phyloP scores from a whole-genome alignment of 1,140 invertebrate species.

The Fopius arisanus region DNA sequence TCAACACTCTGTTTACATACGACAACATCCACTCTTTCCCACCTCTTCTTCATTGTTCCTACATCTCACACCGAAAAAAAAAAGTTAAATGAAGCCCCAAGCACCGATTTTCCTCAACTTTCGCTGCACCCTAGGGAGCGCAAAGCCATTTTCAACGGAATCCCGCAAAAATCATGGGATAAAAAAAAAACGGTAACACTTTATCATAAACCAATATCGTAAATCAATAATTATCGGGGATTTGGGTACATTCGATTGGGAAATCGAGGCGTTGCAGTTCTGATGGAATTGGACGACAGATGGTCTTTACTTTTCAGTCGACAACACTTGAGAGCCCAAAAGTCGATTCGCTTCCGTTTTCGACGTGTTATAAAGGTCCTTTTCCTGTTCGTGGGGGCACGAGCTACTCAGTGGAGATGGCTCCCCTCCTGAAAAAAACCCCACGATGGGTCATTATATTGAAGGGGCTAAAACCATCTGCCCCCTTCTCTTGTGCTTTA shows the following conservation, averaged over 20 bases:
- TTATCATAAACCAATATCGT: too few species aligned
- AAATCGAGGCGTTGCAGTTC: not conserved
- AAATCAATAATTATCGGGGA: too few species aligned
- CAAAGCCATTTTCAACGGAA: too few species aligned
- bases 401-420: not conserved
- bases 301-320: not conserved
- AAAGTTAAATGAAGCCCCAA: too few species aligned
- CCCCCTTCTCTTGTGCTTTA: not conserved
- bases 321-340: not conserved
- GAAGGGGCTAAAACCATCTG: constrained; percentile 14
- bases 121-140: too few species aligned
- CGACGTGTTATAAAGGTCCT: not conserved
- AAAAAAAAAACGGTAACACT: too few species aligned
- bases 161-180: too few species aligned
- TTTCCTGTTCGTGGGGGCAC: not conserved
- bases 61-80: not conserved
- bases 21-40: not conserved
- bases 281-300: not conserved
- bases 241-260: too few species aligned
- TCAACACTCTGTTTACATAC: not conserved
- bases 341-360: constrained; percentile 14
- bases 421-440: not conserved
- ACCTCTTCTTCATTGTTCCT: not conserved
- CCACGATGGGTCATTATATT: constrained; percentile 5
- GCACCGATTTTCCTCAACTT: too few species aligned